Base-by-base conservation (phyloP, 2,797 vertebrate species). In the Nasua narica region DNA sequence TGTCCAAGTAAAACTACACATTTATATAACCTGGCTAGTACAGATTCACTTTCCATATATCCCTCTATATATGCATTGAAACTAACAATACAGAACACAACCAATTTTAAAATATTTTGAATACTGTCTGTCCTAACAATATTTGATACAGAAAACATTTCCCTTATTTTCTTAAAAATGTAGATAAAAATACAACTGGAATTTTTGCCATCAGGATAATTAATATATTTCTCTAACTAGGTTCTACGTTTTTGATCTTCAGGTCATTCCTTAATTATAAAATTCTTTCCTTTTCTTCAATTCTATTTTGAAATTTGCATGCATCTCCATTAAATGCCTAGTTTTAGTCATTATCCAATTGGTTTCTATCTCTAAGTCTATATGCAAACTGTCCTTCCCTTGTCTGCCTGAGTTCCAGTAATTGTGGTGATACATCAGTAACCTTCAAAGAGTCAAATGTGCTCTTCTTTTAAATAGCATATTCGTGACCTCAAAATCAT, bases 401-500 rank as follows among this genome's bases (percentile, higher is more conserved):
- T n/a, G 3, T 78, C 8, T 67, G 12, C 43, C 72, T 84, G 15
- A 50, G 37, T 85, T 92, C 67, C 76, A 96, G 90, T 97, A 97
- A 96, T 87, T 21, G 43, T 35, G 13, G n/a, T 93, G 69, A 94
- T 92, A 52, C 1, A 3, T 83, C 46, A 56, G n/a, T 19, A 37
- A 76, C 82, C 19, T 94, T 84, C 86, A 91, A 87, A 97, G 74
- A 70, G 7, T 54, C 27, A 40, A 40, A 72, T 92, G 46, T 43
- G 15, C 15, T 93, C 1, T 67, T 85, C 77, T 96, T 95, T 97
- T 65, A 95, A 95, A 77, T 86, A 86, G 56, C 7, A n/a, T 62
- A 77, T 89, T 79, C 89, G 40, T 21, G 25, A 83, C 67, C 11
- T 84, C 37, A 87, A 92, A 95, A 77, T 90, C 78, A 18, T 78